These are phyloP conservation scores for Reticulitermes lucifugus DNA, from an alignment of 2,888 invertebrate genomes.

Conservation along the genomic window DNA sequence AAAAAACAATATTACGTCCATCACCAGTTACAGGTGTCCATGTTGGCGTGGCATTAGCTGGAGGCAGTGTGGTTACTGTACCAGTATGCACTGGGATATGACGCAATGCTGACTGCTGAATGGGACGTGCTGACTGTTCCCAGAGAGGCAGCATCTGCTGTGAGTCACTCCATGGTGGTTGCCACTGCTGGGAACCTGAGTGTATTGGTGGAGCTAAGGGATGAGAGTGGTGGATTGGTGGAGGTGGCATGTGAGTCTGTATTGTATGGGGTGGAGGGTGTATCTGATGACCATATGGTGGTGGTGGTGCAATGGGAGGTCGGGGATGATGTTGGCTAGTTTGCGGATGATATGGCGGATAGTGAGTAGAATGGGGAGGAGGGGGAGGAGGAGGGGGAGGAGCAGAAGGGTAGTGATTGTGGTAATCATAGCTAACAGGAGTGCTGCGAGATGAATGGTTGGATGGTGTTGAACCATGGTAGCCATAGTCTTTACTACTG, in stretches of 20 bases:
- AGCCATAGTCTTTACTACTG: slow-evolving; percentile 59
- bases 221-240: slow-evolving; percentile 42
- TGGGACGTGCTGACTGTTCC: slow-evolving; percentile 47
- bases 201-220: slow-evolving; percentile 24
- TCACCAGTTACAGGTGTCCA: slow-evolving; percentile 48
- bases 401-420: slow-evolving; percentile 46
- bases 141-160: slow-evolving; percentile 35
- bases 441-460: slow-evolving; percentile 46
- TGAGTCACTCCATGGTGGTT: slow-evolving; percentile 54
- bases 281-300: slow-evolving; percentile 40
- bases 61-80: slow-evolving; percentile 51
- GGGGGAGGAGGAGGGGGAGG: slow-evolving; percentile 47
- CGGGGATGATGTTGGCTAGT: slow-evolving; percentile 47
- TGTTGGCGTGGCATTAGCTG: slow-evolving; percentile 51
- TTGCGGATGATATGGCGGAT: slow-evolving; percentile 48
- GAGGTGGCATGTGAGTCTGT: slow-evolving; percentile 49
- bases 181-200: slow-evolving; percentile 48
- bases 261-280: slow-evolving; percentile 46
- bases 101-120: slow-evolving; percentile 42
- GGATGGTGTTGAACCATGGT: slow-evolving; percentile 45
- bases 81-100: slow-evolving; percentile 40
- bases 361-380: slow-evolving; percentile 47
- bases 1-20: slow-evolving; percentile 38
- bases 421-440: slow-evolving; percentile 50
- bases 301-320: slow-evolving; percentile 45